A percentile compares a stretch with the other conserved stretches of the same genome.
phyloP scores from a whole-genome alignment of 2,113 vertebrate genomes.

The Ochotona curzoniae region DNA sequence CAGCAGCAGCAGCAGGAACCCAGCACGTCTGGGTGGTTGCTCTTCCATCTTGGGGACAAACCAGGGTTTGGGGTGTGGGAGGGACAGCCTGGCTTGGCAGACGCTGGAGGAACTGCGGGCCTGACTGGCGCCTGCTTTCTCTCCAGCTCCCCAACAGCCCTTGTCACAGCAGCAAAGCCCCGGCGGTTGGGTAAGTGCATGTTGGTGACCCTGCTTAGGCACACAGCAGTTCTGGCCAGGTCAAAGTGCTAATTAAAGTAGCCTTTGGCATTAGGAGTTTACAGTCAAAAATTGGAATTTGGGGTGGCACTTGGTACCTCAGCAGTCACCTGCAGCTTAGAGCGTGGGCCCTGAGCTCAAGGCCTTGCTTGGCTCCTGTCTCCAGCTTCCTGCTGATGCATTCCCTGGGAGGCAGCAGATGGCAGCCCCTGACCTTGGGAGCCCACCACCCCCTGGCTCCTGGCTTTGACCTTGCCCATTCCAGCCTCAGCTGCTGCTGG shows the following conservation, averaged over 20 bases:
- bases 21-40: background rate
- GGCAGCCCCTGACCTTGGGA: too few species aligned
- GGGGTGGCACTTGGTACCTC: background rate
- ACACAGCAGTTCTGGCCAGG: background rate
- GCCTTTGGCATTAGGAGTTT: background rate
- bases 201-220: background rate
- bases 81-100: background rate
- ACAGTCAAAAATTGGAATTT: background rate
- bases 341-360: too few species aligned
- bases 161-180: accelerated
- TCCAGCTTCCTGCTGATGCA: too few species aligned
- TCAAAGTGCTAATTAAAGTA: background rate
- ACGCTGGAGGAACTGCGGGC: accelerated
- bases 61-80: too few species aligned
- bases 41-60: background rate
- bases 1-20: background rate
- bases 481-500: too few species aligned
- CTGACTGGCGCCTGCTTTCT: background rate
- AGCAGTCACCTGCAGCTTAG: too few species aligned
- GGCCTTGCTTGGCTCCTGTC: too few species aligned
- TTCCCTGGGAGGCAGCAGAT: too few species aligned
- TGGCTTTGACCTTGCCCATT: too few species aligned
- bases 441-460: too few species aligned
- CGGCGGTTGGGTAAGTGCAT: background rate
- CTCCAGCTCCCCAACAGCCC: background rate